phyloP scores from a whole-genome alignment of 2,888 invertebrate species.

The Lepidonotus clava region DNA sequence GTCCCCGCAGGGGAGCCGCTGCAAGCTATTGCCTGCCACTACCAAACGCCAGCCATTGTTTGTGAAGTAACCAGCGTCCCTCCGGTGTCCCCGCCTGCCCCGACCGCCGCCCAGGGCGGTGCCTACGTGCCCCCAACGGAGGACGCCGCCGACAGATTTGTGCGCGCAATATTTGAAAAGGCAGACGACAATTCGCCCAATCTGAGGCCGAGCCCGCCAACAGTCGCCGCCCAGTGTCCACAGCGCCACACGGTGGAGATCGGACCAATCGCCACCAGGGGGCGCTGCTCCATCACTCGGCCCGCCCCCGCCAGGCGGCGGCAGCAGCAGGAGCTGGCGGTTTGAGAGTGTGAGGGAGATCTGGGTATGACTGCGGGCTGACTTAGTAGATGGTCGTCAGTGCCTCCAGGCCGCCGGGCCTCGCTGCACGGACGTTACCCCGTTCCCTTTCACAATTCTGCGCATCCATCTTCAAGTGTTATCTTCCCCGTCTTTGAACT shows the following conservation, averaged over 20 bases:
- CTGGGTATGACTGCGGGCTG: neutral
- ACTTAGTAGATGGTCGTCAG: neutral
- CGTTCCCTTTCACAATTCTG: too few relatives aligned
- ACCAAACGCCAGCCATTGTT: neutral
- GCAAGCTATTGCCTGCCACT: neutral
- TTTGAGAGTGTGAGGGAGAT: too few relatives aligned
- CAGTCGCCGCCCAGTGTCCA: too few relatives aligned
- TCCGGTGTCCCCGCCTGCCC: neutral
- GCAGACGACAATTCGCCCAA: constrained; percentile 14
- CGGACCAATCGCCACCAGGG: neutral
- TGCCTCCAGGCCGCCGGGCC: constrained; percentile 12
- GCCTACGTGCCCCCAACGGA: neutral
- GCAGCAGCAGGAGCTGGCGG: neutral
- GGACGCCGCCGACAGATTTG: constrained; percentile 1
- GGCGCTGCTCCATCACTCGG: neutral
- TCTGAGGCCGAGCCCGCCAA: too few relatives aligned
- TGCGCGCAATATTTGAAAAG: constrained; percentile 26
- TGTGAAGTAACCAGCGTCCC: constrained; percentile 19
- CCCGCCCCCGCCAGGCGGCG: neutral
- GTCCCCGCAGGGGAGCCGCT: neutral
- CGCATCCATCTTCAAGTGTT: too few relatives aligned
- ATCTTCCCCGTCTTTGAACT: too few relatives aligned
- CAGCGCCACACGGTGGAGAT: neutral
- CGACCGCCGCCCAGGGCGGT: neutral
- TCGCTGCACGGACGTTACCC: neutral